Evolutionary conservation across 2,113 vertebrate species (phyloP), one percentile per base, ranked within the genome.

Genomic region (Thamnaconus septentrionalis): DNA sequence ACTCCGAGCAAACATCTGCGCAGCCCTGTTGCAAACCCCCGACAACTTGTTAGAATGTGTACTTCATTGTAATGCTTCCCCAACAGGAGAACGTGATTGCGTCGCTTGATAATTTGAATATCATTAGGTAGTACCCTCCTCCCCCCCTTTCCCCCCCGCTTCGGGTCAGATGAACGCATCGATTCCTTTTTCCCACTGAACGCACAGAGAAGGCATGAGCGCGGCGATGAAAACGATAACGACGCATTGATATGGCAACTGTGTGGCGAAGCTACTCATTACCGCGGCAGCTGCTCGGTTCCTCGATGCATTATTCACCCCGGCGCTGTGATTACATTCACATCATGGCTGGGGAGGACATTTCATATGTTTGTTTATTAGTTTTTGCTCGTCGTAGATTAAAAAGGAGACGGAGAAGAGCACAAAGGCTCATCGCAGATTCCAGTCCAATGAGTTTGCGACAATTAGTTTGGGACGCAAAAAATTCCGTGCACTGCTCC

Each of bases 11-110:
- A 73, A 75, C 69, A 43, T 78, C 67, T 83, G 65, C 56, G 64
- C 65, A 10, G n/a, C 52, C 59, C 65, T 40, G n/a, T 55, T 56
- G 55, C 48, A 59, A 66, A 76, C 61, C 51, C 54, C 69, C 41
- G 62, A 75, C 59, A 56, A 79, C 59, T 71, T 48, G 48, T 72
- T 80, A 10, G 56, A 76, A 71, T 45, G 56, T 55, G 46, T 10
- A 53, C 64, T 76, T 78, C 67, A 69, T 69, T 64, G 44, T 84
- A 42, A 40, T 60, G 57, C 59, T 41, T 55, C 4, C 7, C 50
- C 88, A 80, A 88, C 83, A 62, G 68, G 76, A 80, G 85, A 80
- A 83, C 79, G 61, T 74, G 72, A 70, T 78, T 72, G 63, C 45
- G 46, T 80, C 83, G n/a, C 5, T 57, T 3, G 46, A 45, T 54